phyloP scores from a whole-genome alignment of 2,888 invertebrate genomes.

The Phoenoteleia sp. region DNA sequence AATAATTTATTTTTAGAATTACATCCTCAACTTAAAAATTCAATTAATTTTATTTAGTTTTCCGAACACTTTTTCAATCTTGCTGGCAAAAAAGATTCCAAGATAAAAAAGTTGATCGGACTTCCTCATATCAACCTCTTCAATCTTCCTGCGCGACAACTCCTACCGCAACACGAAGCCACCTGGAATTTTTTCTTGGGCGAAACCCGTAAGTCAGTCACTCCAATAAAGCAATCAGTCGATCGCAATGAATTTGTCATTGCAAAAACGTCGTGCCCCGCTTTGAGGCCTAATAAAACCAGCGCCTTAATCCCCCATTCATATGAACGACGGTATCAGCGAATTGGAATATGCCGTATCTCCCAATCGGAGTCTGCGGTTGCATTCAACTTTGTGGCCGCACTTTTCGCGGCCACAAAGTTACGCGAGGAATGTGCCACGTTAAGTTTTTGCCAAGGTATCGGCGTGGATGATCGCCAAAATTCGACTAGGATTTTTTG shows the following conservation, averaged over 20 bases:
- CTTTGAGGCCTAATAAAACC: conserved; percentile 17
- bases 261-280: conserved; percentile 26
- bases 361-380: conserved; percentile 29
- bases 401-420: conserved; percentile 30
- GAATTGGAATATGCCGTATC: conserved; percentile 31
- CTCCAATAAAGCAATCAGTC: conserved; percentile 39
- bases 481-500: conserved; percentile 29
- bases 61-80: no score
- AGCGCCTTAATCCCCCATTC: conserved; percentile 29
- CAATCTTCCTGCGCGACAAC: conserved; percentile 6
- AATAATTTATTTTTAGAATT: no score
- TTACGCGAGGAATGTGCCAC: conserved; percentile 17
- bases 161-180: neutral
- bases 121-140: neutral
- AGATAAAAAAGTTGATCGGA: neutral
- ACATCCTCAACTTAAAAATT: no score
- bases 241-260: conserved; percentile 48
- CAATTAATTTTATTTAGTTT: no score
- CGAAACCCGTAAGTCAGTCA: conserved; percentile 21
- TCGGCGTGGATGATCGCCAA: conserved; percentile 12
- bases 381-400: conserved; percentile 13
- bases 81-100: neutral
- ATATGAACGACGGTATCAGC: conserved; percentile 32
- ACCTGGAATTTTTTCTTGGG: conserved; percentile 15
- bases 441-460: conserved; percentile 20